phyloP scores from a whole-genome alignment of 1,140 invertebrate genomes.

The Hylyphantes graminicola region DNA sequence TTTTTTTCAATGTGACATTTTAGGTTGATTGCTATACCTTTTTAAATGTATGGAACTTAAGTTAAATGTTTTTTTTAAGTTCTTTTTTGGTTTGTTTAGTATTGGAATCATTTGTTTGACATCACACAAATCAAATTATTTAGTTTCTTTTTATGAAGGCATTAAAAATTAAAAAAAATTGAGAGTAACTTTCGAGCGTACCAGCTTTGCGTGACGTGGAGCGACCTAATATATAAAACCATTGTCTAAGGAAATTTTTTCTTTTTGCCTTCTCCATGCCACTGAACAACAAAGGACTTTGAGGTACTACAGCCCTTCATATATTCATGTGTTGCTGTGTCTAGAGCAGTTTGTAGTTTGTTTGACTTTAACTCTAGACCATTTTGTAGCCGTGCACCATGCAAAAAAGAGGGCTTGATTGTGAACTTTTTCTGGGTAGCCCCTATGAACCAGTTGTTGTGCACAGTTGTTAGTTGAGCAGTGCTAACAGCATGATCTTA shows the following conservation, averaged over 20 bases:
- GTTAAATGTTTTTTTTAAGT: too few relatives aligned
- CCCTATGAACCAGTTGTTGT: constrained; percentile 42
- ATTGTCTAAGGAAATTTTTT: constrained; percentile 59
- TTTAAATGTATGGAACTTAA: too few relatives aligned
- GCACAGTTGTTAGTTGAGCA: constrained; percentile 57
- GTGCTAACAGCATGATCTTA: constrained; percentile 60
- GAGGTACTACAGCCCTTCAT: constrained; percentile 60
- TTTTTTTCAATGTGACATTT: too few relatives aligned
- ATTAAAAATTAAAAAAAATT: too few relatives aligned
- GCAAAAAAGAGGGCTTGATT: constrained; percentile 44
- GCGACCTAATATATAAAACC: constrained; percentile 20
- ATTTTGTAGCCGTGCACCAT: constrained; percentile 57
- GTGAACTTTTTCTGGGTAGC: constrained; percentile 34
- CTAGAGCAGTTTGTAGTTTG: constrained; percentile 58
- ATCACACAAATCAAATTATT: too few relatives aligned
- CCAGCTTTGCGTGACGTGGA: background rate
- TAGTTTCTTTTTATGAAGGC: too few relatives aligned
- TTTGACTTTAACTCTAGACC: constrained; percentile 51
- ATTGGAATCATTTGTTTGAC: too few relatives aligned
- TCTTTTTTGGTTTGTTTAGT: too few relatives aligned
- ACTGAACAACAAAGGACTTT: constrained; percentile 58
- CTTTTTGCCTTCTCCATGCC: constrained; percentile 57
- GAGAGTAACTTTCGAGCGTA: too few relatives aligned
- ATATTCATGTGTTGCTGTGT: constrained; percentile 59
- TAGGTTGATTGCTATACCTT: too few relatives aligned